Base-by-base conservation (phyloP, 2,888 invertebrate genomes). In the Eretmocerus hayati region DNA sequence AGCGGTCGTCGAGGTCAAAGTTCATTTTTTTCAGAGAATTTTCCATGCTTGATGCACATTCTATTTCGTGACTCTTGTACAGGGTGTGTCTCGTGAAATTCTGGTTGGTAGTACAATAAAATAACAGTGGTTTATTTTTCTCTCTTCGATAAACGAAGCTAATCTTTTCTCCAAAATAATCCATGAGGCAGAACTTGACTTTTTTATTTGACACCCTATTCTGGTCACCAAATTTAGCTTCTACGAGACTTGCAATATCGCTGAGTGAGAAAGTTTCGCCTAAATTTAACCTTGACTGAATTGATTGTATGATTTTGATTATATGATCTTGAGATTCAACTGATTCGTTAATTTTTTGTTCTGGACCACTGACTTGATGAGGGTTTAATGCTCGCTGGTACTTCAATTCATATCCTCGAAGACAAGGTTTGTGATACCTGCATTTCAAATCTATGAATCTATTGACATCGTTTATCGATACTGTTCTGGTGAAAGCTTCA, bases 81-180 rank as follows among this genome's bases (percentile, higher is more conserved):
- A n/a, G n/a, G n/a, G n/a, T n/a, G n/a, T n/a, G 8, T 20, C 18
- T 20, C 9, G 13, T 15, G 3, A n/a, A 4, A 9, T 21, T 20
- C 9, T 6, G 4, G 20, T 9, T 8, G 11, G 20, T 11, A n/a
- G 5, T 11, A 37, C 20, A 15, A 11, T 26, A 35, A 33, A 42
- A 42, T 23, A 42, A 23, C 11, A 13, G 16, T 2, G 43, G 36
- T 36, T 36, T 36, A 19, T 43, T 26, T 43, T 36, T 23, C 26
- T 42, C n/a, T 6, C 13, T 16, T 11, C 22, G 19, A 21, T 43
- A 36, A 9, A 43, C 30, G 36, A 36, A 43, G 11, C 23, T 26
- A 13, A 36, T 13, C 19, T 26, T 33, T 35, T 43, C 36, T 2
- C 19, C 26, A 26, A 36, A 44, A 20, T 37, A 21, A 26, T 44